Evolutionary conservation across 1,140 invertebrate species (phyloP), one percentile per base, ranked within the genome.

Genomic region (Drosophila chauvacae): DNA sequence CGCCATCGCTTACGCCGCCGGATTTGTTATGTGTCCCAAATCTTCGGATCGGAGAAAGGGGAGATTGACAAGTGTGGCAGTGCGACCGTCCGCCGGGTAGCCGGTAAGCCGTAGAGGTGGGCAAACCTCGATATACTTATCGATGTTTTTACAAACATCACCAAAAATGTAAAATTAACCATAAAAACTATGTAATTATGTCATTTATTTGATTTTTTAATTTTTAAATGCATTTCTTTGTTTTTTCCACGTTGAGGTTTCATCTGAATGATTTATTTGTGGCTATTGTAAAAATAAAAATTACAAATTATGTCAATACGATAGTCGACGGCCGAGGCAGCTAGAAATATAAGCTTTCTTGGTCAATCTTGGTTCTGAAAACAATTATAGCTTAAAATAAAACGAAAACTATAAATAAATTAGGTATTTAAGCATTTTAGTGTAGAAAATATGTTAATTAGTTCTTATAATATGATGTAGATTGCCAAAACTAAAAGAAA

Each of bases 1-100:
- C 6, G 66, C 77, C 91, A 92, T 91, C 42, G 28, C 28, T 13
- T 26, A 26, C 26, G 26, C 5, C 48, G 48, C 3, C 13, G 16
- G 4, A 18, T 13, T 30, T 28, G 11, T 30, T 28, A 30, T 50
- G 48, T 30, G 26, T 18, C 26, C 23, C 18, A 23, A 11, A 41
- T 33, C 9, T 33, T 5, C 16, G 16, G 16, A 41, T 16, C 16
- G 18, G 18, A 14, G 20, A 48, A 23, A 26, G 14, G 14, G 23
- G 45, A 23, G 18, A 13, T 48, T 26, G 20, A 3, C 3, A 0
- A 47, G 20, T 23, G 20, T 47, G 45, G 6, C 44, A 47, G 44
- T 47, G 44, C 20, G 44, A 37, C 35, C 35, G 35, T 47, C 20
- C 14, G 20, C 13, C 44, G 44, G 44, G 11, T 5, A 50, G 47